These are phyloP conservation scores for Nephrotoma flavescens DNA, from an alignment of 2,888 invertebrate genomes.

Conservation along the genomic window DNA sequence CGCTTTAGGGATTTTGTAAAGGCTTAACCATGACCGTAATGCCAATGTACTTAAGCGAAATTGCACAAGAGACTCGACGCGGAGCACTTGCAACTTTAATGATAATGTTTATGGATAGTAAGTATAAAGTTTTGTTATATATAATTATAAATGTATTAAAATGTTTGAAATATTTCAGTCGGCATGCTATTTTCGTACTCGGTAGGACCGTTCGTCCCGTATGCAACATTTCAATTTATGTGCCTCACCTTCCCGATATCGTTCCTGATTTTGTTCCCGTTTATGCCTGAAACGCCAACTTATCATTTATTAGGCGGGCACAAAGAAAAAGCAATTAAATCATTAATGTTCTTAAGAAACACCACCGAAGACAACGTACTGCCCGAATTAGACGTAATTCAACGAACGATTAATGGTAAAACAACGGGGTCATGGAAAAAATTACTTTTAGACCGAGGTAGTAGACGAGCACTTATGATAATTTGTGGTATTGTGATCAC, in stretches of 20 bases:
- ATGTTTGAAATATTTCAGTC: too few relatives aligned
- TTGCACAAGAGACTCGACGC: background rate
- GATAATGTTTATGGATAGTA: conserved; percentile 8
- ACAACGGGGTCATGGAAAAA: too few relatives aligned
- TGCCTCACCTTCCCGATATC: conserved; percentile 39
- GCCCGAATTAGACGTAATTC: too few relatives aligned
- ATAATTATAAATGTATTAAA: too few relatives aligned
- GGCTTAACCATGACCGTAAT: background rate
- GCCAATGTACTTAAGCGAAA: conserved; percentile 7
- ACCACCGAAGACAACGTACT: too few relatives aligned
- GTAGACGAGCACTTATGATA: too few relatives aligned
- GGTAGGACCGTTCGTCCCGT: conserved; percentile 49
- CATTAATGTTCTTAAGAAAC: conserved; percentile 16
- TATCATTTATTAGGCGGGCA: conserved; percentile 40
- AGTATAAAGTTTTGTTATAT: too few relatives aligned
- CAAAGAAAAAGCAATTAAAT: conserved; percentile 39
- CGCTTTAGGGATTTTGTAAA: background rate
- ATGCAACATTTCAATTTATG: conserved; percentile 42
- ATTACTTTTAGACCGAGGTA: too few relatives aligned
- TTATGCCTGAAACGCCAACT: conserved; percentile 62
- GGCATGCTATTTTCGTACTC: conserved; percentile 31
- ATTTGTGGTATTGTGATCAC: too few relatives aligned
- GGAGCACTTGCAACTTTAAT: conserved; percentile 16
- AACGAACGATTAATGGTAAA: too few relatives aligned
- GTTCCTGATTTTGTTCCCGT: conserved; percentile 29